Evolutionary conservation across 2,113 vertebrate genomes (phyloP), one percentile per base, ranked within the genome.

Genomic region (Apistogramma diplotaenia): DNA sequence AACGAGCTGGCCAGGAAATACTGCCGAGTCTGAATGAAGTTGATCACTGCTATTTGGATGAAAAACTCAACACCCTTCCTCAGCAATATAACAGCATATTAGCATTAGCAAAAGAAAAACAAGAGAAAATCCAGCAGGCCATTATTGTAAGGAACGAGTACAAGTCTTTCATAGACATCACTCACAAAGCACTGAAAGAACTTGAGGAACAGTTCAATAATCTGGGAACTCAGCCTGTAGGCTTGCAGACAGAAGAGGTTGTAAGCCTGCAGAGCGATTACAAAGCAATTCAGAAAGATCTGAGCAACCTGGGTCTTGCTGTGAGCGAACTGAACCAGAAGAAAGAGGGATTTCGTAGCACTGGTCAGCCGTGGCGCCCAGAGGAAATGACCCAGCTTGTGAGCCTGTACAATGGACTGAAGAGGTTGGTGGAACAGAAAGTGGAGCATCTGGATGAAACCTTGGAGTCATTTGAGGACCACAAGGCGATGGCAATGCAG

Each of bases 281-380:
- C 90, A 95, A 82, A 89, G 83, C 91, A 31, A 94, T 99, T 25
- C 91, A 96, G 76, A 91, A 71, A 2, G 96, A 98, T 85, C 92
- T 96, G 18, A 53, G 85, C 18, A 92, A 67, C 74, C 94, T 98
- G 2, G 95, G 96, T 57, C 87, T 95, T 6, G 97, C 97, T 3
- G 94, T 98, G 61, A 96, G 95, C 25, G 97, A 98, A 43, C 93
- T 99, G 75, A 98, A 97, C 92, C 97, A 98, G 85, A 98, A 98
- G 89, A 99, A 98, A 79, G 97, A 99, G 79, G 95, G 96, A 40
- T 98, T 98, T 72, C 94, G 97, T 0, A 98, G 97, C 91, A 97
- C 96, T 0, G 97, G 97, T 6, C 97, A 98, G 33, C 97, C 97
- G 0, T 99, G 97, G 97, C 93, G 96, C 29, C 94, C 97, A 0